Conservation (phyloP, 2,113 vertebrate species). For the Agapornis roseicollis region DNA sequence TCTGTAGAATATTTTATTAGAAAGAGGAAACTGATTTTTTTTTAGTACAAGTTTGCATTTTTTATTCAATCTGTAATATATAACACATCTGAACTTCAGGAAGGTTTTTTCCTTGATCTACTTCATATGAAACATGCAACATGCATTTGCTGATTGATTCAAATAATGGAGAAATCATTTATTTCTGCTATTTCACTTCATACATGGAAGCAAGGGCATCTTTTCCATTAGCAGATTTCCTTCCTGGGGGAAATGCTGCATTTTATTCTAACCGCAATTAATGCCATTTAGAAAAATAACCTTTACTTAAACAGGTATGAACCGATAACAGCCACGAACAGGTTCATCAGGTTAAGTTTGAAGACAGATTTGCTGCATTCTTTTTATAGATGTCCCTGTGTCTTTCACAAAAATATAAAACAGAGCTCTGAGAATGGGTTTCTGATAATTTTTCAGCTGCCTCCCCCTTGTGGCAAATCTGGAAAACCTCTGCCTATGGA, state of each 20-base stretch:
- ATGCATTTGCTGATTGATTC: not conserved
- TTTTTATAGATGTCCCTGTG: not conserved
- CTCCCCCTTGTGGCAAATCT: slow-evolving; percentile 44
- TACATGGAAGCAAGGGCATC: not conserved
- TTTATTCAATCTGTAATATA: not conserved
- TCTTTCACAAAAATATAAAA: not conserved
- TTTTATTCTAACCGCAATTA: not conserved
- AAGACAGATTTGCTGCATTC: not conserved
- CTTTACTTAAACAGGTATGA: not conserved
- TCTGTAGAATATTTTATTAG: not conserved
- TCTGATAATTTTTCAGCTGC: slow-evolving; percentile 41
- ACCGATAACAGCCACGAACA: not conserved
- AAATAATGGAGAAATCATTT: not conserved
- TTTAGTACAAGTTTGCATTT: not conserved
- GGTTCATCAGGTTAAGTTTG: not conserved
- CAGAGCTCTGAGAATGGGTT: not conserved
- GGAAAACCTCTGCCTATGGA: not conserved
- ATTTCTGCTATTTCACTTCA: not conserved
- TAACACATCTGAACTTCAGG: not conserved
- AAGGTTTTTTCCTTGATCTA: not conserved
- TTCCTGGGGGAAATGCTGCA: not conserved
- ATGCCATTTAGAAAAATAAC: not conserved
- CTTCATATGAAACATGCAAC: not conserved
- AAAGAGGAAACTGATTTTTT: not conserved
- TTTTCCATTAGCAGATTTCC: not conserved